Conservation (phyloP, 2,113 vertebrate genomes). For the Murina feae region DNA sequence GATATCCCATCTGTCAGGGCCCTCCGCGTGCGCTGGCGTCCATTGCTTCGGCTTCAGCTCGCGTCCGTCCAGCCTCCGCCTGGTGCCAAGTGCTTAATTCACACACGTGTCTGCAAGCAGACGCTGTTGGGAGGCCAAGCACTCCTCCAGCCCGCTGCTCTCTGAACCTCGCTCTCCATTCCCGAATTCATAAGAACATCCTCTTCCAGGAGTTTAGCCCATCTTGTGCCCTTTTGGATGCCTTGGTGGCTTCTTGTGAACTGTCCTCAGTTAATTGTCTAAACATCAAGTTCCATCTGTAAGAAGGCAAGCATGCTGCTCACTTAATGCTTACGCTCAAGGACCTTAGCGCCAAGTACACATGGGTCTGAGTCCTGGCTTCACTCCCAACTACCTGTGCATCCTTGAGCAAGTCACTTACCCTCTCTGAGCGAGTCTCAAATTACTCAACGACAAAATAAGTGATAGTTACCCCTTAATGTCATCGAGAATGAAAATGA, state of each 20-base stretch:
- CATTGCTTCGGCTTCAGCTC: background rate
- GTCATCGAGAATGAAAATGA: background rate
- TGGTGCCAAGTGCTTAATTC: slow-evolving; percentile 13
- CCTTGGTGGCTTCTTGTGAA: background rate
- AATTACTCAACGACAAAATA: background rate
- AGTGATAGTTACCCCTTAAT: background rate
- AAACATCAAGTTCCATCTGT: background rate
- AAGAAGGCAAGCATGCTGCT: background rate
- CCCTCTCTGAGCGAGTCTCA: background rate
- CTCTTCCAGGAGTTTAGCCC: no score
- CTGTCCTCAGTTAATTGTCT: background rate
- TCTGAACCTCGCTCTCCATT: rapidly evolving
- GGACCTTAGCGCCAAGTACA: background rate
- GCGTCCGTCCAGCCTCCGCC: background rate
- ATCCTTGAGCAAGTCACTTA: background rate
- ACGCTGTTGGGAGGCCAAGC: background rate
- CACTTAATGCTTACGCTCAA: background rate
- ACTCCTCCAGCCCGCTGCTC: background rate
- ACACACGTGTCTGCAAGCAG: background rate
- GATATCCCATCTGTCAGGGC: background rate
- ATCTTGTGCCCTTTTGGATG: no score
- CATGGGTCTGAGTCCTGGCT: background rate
- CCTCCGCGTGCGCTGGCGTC: background rate
- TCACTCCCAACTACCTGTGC: background rate
- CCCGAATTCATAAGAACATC: background rate